Base-by-base conservation (phyloP, 2,113 vertebrate species). In the Prionailurus viverrinus region DNA sequence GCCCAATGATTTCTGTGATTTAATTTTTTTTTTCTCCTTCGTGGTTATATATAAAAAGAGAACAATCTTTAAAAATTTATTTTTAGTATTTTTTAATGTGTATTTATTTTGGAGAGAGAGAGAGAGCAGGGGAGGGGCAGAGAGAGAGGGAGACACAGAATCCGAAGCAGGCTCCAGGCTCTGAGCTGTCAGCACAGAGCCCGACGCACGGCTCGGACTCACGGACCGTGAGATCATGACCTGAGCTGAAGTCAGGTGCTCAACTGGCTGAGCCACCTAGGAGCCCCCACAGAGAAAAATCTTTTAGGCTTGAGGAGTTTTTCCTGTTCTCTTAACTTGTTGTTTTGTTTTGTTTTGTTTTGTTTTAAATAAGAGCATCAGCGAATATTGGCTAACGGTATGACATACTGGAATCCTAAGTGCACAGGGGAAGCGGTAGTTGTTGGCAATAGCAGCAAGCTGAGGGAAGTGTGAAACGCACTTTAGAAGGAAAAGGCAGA, bases 401-500 rank as follows among this genome's bases (percentile, higher is more conserved):
- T 74, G 45, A 79, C 51, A n/a, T 63, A 19, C 31, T 97, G 73
- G 95, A 96, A 85, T 84, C 87, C 80, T 48, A 69, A 95, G 73
- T 41, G 96, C 89, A 91, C 41, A 96, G 85, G 65, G 69, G 69
- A 76, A 87, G 68, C 51, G 27, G 92, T 86, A 33, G 90, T 55
- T 78, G 39, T 36, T 93, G 66, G 41, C n/a, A 53, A 0, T 41
- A 65, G 11, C 5, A 78, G 51, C 4, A 9, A 63, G 68, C 58
- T 78, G 92, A 86, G 39, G 53, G 7, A 93, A 95, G 58, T 4
- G 10, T 94, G 71, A 95, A 69, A 12, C 31, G 3, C 79, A 48
- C 92, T 98, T 95, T 95, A 63, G 45, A 95, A 94, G 85, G 80
- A 73, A 92, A 92, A 83, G 81, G 11, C 13, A 92, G 83, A 96